Conservation (phyloP, 1,140 invertebrate genomes). For the Brachionus calyciflorus region DNA sequence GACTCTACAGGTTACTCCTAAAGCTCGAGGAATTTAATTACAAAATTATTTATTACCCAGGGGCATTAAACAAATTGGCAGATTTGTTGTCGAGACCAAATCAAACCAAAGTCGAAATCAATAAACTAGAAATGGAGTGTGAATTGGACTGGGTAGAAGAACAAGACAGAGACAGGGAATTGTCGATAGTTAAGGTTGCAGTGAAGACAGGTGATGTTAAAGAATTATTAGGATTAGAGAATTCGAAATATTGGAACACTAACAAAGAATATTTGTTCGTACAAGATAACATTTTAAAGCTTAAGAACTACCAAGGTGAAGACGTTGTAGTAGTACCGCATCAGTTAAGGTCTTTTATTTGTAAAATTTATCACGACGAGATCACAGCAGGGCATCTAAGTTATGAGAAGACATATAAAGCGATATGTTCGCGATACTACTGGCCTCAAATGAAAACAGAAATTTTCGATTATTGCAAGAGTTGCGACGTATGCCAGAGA, state of each 20-base stretch:
- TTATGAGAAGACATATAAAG: not conserved
- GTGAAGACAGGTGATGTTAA: not conserved
- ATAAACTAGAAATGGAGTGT: not conserved
- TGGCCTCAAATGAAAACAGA: not conserved
- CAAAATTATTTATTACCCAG: not conserved
- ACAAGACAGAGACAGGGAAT: not conserved
- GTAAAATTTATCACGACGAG: not conserved
- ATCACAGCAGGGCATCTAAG: not conserved
- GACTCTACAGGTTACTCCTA: not conserved
- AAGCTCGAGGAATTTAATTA: not conserved
- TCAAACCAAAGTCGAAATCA: not conserved
- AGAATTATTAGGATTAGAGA: not conserved
- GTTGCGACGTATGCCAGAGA: not conserved
- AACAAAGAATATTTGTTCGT: not conserved
- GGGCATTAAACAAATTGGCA: not conserved
- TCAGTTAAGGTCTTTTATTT: not conserved
- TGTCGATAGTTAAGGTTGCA: not conserved
- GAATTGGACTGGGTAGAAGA: not conserved
- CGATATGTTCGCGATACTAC: not conserved
- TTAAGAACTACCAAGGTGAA: not conserved
- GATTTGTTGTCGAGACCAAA: conserved; percentile 1
- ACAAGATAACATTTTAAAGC: too few species aligned
- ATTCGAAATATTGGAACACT: not conserved
- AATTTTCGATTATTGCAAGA: not conserved
- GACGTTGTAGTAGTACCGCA: not conserved